Base-by-base conservation (phyloP, 2,797 vertebrate species). In the Chelon auratus region DNA sequence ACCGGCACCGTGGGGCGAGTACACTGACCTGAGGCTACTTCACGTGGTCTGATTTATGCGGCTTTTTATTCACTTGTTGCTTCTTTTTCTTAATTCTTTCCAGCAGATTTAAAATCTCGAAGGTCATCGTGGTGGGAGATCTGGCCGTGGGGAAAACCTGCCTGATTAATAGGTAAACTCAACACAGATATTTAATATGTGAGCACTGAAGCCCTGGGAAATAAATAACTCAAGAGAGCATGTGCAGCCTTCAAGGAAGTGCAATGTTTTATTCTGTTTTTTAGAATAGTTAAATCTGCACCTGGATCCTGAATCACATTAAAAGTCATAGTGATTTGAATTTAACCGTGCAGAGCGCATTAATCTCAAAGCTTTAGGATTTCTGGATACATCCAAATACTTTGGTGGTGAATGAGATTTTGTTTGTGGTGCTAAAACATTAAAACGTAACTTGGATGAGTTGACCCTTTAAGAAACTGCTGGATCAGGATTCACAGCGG, bases 101-200 rank as follows among this genome's bases (percentile, higher is more conserved):
- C 64, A 84, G 87, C 92, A 99, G 97, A 90, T 98, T 98, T 91
- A 98, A 97, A 90, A 98, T 99, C 82, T 97, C 97, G 24, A 99
- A 99, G 88, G 96, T 99, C 82, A 98, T 99, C 20, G 97, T 99
- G 55, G 97, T 99, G 51, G 97, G 97, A 0, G 97, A 99, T 83
- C 93, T 99, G 74, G 96, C 97, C 0, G 97, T 99, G 90, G 97
- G 97, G 42, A 98, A 99, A 93, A 98, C 97, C 18, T 99, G 97
- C 65, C 89, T 99, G 80, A 99, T 99, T 92, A 99, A 98, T 86
- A 95, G 97, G 97, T 99, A 94, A 90, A 75, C 69, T 58, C 13
- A 47, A 37, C 17, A 15, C 65, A 2, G 14, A 33, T 3, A 18
- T 33, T 50, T 37, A 37, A 50, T 18, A 22, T 18, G 5, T 40